phyloP scores from a whole-genome alignment of 2,888 invertebrate genomes.

The Diaperis boleti region DNA sequence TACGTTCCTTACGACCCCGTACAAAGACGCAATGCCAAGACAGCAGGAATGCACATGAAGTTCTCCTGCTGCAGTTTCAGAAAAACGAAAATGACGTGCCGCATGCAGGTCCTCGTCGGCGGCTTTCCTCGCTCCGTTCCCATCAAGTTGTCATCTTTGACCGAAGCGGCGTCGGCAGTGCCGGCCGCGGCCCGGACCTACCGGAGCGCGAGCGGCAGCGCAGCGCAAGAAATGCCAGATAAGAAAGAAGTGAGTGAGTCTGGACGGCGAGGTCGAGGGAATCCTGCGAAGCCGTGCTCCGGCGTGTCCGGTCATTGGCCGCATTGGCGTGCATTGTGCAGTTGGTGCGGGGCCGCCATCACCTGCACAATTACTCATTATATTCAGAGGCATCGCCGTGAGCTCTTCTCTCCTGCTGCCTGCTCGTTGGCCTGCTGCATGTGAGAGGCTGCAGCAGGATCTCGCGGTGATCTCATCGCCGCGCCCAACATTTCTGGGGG shows the following conservation, averaged over 20 bases:
- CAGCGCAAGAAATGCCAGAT: conserved; percentile 39
- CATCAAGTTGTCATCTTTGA: conserved; percentile 23
- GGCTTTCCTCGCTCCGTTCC: conserved; percentile 8
- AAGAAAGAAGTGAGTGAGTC: conserved; percentile 45
- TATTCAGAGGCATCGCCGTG: conserved; percentile 47
- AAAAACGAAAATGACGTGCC: background rate
- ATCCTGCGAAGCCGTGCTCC: conserved; percentile 47
- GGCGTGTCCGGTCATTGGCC: conserved; percentile 54
- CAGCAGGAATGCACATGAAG: too few relatives aligned
- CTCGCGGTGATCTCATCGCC: conserved; percentile 34
- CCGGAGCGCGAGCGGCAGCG: conserved; percentile 40
- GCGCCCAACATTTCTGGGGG: conserved; percentile 36
- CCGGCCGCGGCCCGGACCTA: conserved; percentile 40
- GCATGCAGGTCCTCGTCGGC: background rate
- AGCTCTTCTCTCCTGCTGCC: too few relatives aligned
- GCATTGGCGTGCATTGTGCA: conserved; percentile 50
- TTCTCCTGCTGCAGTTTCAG: background rate
- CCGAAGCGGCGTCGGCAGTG: conserved; percentile 5
- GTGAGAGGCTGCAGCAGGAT: conserved; percentile 35
- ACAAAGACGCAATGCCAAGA: too few relatives aligned
- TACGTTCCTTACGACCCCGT: too few relatives aligned
- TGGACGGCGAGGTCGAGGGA: conserved; percentile 45
- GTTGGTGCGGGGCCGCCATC: conserved; percentile 47
- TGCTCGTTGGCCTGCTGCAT: conserved; percentile 37
- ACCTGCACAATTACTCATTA: conserved; percentile 53